Evolutionary conservation across 1,140 invertebrate genomes (phyloP), one percentile per base, ranked within the genome.

Genomic region (Lordiphosa mommai): DNA sequence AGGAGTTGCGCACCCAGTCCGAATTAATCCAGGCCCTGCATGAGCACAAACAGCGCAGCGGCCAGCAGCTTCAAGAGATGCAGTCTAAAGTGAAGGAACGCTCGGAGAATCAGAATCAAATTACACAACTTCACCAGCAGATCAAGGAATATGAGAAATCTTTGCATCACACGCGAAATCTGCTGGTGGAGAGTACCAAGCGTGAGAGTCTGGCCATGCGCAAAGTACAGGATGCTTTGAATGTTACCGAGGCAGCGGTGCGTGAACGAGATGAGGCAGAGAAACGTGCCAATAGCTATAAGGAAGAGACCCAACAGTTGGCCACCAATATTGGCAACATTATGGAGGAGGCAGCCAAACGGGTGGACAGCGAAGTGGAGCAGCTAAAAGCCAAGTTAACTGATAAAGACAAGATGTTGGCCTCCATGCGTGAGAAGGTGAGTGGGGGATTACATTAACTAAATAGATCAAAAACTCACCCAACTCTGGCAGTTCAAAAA

Each of bases 261-360:
- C 73, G 53, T 12, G 91, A 91, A 38, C 91, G 90, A 50, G 88
- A 90, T 14, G 71, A 70, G 13, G 85, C 89, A 5, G 55, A 86
- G 4, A 76, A 72, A 27, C 58, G 58, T 7, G 82, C 89, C 13
- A 70, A 66, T 52, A 9, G 47, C 9, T 73, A 84, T 10, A 77
- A 74, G 37, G 85, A 88, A 43, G 85, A 88, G 43, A 53, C 64
- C 4, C 48, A 44, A 6, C 48, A 80, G 33, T 41, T 88, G 34
- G 72, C 77, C 6, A 53, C 34, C 8, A 86, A 56, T 4, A 82
- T 89, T 13, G 79, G 85, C 16, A 59, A 60, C 48, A 92, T 93
- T 12, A 92, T 93, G 69, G 89, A 93, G 41, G 91, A 91, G 33
- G 90, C 93, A 58, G 92, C 92, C 4, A 82, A 87, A 1, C 93